phyloP scores from a whole-genome alignment of 2,113 vertebrate species.

The Lutjanus erythropterus region DNA sequence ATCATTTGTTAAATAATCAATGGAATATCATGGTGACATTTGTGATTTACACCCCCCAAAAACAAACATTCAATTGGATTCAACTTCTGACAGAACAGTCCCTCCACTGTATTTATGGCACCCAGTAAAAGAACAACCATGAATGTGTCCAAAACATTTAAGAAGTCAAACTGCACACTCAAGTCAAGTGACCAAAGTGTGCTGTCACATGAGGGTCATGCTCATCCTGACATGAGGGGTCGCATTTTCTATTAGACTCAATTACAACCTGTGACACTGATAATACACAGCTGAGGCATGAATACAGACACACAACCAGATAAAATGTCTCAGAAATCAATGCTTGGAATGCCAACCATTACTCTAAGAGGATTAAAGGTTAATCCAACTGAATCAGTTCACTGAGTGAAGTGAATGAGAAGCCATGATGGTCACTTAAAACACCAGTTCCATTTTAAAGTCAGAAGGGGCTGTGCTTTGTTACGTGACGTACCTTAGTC shows the following conservation, averaged over 20 bases:
- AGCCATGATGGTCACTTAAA: background rate
- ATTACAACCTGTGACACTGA: constrained; percentile 32
- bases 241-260: constrained; percentile 28
- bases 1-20: no score
- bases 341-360: background rate
- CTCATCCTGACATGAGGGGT: background rate
- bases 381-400: background rate
- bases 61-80: background rate
- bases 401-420: background rate
- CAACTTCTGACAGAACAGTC: background rate
- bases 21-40: no score
- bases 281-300: background rate
- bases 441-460: background rate
- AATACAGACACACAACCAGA: background rate
- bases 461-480: no score
- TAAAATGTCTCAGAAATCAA: background rate
- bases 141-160: background rate
- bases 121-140: background rate
- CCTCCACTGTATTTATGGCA: no score
- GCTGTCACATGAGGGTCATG: constrained; percentile 53
- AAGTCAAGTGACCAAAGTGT: background rate
- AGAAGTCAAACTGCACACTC: background rate
- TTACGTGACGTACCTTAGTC: constrained; percentile 86
- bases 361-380: background rate
- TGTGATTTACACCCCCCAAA: no score